These are phyloP conservation scores for Pseudomyrmex sp. DNA, from an alignment of 1,140 invertebrate genomes.

Conservation along the genomic window DNA sequence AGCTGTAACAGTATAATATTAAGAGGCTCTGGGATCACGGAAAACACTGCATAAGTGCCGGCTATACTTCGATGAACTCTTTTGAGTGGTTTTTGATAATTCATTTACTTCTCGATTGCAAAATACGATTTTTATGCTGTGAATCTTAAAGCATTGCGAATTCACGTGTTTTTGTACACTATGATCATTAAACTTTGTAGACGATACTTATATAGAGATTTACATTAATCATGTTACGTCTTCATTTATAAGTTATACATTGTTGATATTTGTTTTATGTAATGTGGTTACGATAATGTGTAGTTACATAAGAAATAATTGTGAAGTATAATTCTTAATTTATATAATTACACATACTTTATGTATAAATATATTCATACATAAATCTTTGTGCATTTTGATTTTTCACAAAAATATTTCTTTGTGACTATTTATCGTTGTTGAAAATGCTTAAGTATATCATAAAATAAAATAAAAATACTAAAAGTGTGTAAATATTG, in stretches of 20 bases:
- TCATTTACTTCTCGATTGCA: neutral
- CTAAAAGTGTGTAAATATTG: too few relatives aligned
- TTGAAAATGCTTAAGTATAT: too few relatives aligned
- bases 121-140: neutral
- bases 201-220: neutral
- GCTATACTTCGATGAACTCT: conserved; percentile 64
- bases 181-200: neutral
- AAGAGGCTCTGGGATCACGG: conserved; percentile 83
- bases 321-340: neutral
- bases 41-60: conserved; percentile 83
- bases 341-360: neutral
- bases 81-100: neutral
- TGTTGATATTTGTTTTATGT: neutral
- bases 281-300: neutral
- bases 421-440: too few relatives aligned
- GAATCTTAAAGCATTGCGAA: neutral
- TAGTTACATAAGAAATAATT: neutral
- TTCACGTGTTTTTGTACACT: neutral
- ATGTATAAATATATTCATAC: neutral
- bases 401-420: neutral
- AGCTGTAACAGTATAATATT: conserved; percentile 75
- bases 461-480: too few relatives aligned
- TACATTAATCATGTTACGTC: neutral
- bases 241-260: neutral
- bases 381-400: neutral